phyloP scores from a whole-genome alignment of 2,797 vertebrate species.

The Phoeniculus purpureus region DNA sequence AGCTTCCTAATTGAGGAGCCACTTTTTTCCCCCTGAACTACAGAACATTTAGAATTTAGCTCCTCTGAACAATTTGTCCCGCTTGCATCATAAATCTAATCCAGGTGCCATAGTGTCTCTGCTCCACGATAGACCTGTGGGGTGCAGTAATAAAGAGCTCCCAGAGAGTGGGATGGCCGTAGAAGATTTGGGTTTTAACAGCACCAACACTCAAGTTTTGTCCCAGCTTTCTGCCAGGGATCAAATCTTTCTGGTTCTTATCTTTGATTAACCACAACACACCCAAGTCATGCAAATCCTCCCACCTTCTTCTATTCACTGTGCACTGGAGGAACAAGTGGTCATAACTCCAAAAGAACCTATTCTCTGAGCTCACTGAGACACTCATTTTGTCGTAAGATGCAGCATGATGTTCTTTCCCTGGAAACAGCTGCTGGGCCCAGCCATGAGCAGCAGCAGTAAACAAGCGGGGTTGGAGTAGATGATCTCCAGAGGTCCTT shows the following conservation, averaged over 20 bases:
- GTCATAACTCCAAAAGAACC: background rate
- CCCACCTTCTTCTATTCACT: background rate
- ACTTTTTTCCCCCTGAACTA: background rate
- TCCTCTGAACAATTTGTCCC: background rate
- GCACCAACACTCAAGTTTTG: background rate
- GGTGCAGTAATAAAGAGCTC: background rate
- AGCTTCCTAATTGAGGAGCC: slow-evolving; percentile 20
- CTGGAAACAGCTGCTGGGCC: background rate
- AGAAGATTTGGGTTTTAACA: background rate
- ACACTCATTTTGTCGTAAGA: background rate
- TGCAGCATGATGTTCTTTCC: background rate
- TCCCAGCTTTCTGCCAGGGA: background rate
- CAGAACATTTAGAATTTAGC: background rate
- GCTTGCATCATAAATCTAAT: background rate
- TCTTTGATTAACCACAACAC: background rate
- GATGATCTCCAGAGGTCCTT: no score
- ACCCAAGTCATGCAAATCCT: background rate
- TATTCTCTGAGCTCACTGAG: background rate
- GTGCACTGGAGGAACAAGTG: background rate
- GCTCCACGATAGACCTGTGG: background rate
- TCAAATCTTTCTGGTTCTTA: background rate
- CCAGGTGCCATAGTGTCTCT: background rate
- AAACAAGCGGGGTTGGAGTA: background rate
- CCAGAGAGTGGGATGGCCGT: background rate
- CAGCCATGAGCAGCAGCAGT: background rate